A percentile compares a stretch with the other conserved stretches of the same genome.
These are phyloP conservation scores for Uria aalge DNA, from an alignment of 2,113 vertebrate species.

Conservation along the genomic window DNA sequence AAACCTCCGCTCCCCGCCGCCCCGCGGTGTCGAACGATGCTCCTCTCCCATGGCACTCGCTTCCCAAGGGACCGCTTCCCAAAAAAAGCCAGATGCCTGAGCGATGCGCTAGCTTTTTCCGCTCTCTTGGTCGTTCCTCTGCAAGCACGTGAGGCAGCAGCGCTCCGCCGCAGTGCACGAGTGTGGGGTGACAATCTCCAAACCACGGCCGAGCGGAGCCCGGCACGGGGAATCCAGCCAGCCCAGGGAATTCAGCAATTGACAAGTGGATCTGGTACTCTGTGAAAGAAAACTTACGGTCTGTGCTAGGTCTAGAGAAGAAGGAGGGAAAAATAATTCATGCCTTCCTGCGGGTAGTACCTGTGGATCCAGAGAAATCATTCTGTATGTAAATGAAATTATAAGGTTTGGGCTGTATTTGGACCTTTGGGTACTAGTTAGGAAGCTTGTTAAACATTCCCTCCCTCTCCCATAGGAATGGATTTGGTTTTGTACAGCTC, in stretches of 20 bases:
- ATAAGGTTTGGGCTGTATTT: background rate
- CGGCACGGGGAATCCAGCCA: rapidly evolving
- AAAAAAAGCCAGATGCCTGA: background rate
- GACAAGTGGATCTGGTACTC: background rate
- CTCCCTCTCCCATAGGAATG: rapidly evolving
- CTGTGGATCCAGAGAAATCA: background rate
- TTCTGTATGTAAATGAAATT: background rate
- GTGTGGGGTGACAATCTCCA: no score
- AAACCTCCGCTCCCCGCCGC: background rate
- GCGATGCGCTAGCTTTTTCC: background rate
- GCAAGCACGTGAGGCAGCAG: background rate
- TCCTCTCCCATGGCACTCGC: rapidly evolving
- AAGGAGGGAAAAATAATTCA: background rate
- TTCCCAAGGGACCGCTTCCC: background rate
- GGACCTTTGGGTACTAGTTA: background rate
- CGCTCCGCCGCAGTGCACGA: rapidly evolving
- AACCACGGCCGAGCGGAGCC: rapidly evolving
- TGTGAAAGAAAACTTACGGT: background rate
- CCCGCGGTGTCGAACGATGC: rapidly evolving
- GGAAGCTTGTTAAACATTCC: background rate
- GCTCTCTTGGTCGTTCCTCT: background rate
- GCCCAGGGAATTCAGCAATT: background rate
- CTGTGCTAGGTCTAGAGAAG: background rate
- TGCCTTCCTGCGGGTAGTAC: background rate
- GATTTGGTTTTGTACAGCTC: background rate